Percentiles rank a stretch among this genome's conserved stretches.
Conservation (phyloP, 2,888 invertebrate species). For the Drosophila meridiana region DNA sequence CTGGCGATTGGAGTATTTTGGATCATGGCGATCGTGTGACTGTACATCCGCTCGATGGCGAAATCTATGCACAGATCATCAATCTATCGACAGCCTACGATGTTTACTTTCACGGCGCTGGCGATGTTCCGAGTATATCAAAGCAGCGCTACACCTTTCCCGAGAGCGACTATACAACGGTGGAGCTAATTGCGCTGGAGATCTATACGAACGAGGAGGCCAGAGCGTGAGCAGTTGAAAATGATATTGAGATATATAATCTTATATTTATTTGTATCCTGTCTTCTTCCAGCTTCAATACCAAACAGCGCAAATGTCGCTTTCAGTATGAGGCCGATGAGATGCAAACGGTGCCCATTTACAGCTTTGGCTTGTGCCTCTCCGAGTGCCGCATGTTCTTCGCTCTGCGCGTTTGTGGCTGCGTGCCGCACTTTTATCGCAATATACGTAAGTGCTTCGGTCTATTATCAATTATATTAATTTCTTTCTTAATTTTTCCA, state of each 20-base stretch:
- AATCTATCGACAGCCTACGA: slow-evolving; percentile 89
- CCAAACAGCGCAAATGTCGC: slow-evolving; percentile 89
- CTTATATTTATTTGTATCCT: not conserved
- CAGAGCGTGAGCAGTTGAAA: slow-evolving; percentile 84
- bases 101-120: slow-evolving; percentile 89
- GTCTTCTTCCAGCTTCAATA: slow-evolving; percentile 85
- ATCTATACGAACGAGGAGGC: slow-evolving; percentile 87
- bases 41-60: slow-evolving; percentile 90
- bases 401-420: slow-evolving; percentile 88
- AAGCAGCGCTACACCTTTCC: slow-evolving; percentile 86
- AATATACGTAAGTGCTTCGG: slow-evolving; percentile 86
- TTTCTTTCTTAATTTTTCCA: no score
- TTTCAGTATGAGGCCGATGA: slow-evolving; percentile 88
- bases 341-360: slow-evolving; percentile 88
- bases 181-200: slow-evolving; percentile 87
- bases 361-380: slow-evolving; percentile 89
- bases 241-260: not conserved
- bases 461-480: no score
- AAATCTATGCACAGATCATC: slow-evolving; percentile 91
- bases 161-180: slow-evolving; percentile 87
- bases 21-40: slow-evolving; percentile 85
- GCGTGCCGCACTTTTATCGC: slow-evolving; percentile 91
- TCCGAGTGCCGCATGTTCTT: slow-evolving; percentile 90
- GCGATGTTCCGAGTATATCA: slow-evolving; percentile 89
- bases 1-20: slow-evolving; percentile 86